Evolutionary conservation across 2,113 vertebrate species (phyloP), one percentile per base, ranked within the genome.

Genomic region (Cacatua alba): DNA sequence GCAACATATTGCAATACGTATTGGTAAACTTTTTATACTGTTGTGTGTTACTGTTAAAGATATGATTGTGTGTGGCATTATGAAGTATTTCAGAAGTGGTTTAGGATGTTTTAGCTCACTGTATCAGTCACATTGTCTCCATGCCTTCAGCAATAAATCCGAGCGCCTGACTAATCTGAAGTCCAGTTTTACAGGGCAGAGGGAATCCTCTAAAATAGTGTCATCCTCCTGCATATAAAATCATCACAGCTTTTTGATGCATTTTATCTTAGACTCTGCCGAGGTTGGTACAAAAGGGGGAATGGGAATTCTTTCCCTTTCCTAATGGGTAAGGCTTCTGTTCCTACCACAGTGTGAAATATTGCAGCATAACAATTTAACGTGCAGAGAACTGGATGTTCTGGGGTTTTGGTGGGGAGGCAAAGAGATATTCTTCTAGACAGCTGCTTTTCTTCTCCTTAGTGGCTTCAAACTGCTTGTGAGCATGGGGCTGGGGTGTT

Each of bases 51-150:
- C 90, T 86, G 4, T 82, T 88, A 65, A 91, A 94, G 83, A 87
- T 52, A 67, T 11, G 65, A 92, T 80, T 96, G 75, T 91, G 86
- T 77, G 91, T 96, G 78, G 88, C 75, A 63, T 75, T 94, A 51
- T 53, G 62, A 74, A 90, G 62, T 85, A 41, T 55, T 88, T 67
- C 55, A 68, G 82, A 88, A 93, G 81, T 79, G n/a, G 55, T 88
- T 93, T 79, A 79, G 64, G 92, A 81, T 52, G 21, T 82, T 92
- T 82, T 37, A 53, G 77, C 49, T 94, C 41, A 1, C 53, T 84
- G 49, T 60, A 78, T 65, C 52, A 29, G 52, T 57, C 1, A 0
- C 28, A 17, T 53, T 90, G 78, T 92, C 81, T 92, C 74, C 28
- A 6, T 24, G 59, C 53, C 67, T 94, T 68, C 81, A 55, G 78